These are phyloP conservation scores for Muntiacus reevesi DNA, from an alignment of 2,113 vertebrate species.

Conservation along the genomic window DNA sequence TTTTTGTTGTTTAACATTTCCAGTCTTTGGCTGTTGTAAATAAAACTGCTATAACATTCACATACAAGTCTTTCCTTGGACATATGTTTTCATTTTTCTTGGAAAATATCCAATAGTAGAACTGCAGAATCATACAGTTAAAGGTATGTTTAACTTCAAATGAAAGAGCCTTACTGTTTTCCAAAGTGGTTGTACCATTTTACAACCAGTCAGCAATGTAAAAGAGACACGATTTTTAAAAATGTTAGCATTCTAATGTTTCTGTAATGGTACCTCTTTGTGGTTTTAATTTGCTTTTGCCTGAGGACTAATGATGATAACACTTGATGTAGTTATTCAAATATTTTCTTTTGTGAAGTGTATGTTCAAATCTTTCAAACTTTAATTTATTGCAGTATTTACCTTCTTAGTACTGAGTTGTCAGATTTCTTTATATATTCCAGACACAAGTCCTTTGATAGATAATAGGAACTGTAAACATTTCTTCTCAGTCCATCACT, in stretches of 20 bases:
- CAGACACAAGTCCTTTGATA: background rate
- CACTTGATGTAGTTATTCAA: background rate
- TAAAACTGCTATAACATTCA: background rate
- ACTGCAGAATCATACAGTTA: background rate
- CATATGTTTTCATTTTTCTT: background rate
- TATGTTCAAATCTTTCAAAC: background rate
- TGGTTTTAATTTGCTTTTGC: conserved; percentile 18
- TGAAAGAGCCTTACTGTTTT: background rate
- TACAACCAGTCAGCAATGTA: background rate
- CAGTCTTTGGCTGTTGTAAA: background rate
- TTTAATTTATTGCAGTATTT: conserved; percentile 3
- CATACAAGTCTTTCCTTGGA: background rate
- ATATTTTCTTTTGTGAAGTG: background rate
- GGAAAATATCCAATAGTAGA: background rate
- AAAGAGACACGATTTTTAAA: background rate
- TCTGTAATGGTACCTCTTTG: background rate
- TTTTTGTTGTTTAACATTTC: background rate
- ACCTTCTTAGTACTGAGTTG: background rate
- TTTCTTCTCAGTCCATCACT: background rate
- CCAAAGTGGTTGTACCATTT: background rate
- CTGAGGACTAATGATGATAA: background rate
- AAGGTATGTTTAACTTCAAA: background rate
- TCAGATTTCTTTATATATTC: background rate
- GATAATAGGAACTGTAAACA: background rate
- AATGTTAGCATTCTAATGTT: background rate